Conservation (phyloP, 2,888 invertebrate genomes). For the Lydus trimaculatus region DNA sequence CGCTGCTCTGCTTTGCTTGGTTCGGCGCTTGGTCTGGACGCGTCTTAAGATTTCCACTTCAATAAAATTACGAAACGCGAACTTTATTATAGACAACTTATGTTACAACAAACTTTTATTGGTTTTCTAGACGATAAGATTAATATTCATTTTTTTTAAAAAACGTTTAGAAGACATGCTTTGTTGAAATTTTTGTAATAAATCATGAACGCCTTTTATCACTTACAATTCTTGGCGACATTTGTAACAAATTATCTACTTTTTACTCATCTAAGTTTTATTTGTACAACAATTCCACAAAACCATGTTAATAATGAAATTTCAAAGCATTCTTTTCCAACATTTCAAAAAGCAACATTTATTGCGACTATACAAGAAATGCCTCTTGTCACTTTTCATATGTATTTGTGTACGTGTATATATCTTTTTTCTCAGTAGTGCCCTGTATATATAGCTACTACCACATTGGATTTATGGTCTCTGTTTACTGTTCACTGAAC, state of each 20-base stretch:
- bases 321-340: slow-evolving; percentile 20
- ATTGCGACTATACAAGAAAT: background rate
- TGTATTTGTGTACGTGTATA: background rate
- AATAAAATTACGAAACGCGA: background rate
- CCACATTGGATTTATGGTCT: slow-evolving; percentile 26
- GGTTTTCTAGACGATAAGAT: background rate
- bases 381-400: background rate
- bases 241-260: background rate
- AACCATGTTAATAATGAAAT: background rate
- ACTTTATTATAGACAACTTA: background rate
- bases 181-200: background rate
- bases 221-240: background rate
- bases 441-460: slow-evolving; percentile 24
- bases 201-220: background rate
- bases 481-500: slow-evolving; percentile 17
- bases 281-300: background rate
- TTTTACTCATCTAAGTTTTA: background rate
- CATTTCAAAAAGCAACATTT: no score
- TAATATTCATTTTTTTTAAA: background rate
- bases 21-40: no score
- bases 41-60: no score
- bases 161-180: background rate
- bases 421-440: background rate
- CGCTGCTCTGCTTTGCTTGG: no score
- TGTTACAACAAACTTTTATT: background rate